Evolutionary conservation across 2,113 vertebrate genomes (phyloP).

Genomic region (Nannospalax galili): DNA sequence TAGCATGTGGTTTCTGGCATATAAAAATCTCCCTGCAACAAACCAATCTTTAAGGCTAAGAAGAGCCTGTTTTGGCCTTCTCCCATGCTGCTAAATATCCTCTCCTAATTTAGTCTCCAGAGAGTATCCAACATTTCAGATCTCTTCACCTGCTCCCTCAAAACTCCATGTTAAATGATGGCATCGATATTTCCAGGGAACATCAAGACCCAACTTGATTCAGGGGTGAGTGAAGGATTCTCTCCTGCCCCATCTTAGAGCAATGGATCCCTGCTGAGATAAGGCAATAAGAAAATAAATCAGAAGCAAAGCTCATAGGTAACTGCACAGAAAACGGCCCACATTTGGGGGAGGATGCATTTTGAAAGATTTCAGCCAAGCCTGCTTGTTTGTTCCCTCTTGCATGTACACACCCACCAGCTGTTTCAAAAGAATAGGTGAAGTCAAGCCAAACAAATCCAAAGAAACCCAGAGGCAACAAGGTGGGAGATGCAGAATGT

Average conservation of each 20-base stretch:
- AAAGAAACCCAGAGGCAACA: background rate
- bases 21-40: slow-evolving; percentile 80
- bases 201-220: background rate
- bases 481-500: background rate
- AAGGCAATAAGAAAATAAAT: slow-evolving; percentile 31
- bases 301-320: background rate
- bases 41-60: slow-evolving; percentile 78
- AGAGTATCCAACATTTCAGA: slow-evolving; percentile 72
- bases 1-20: slow-evolving; percentile 83
- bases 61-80: slow-evolving; percentile 70
- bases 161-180: background rate
- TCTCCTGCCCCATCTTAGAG: background rate
- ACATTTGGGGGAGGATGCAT: background rate
- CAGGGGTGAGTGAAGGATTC: background rate
- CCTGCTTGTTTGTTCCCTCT: slow-evolving; percentile 43
- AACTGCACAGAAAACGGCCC: background rate
- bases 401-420: slow-evolving; percentile 1
- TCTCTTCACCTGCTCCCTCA: background rate
- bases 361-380: slow-evolving; percentile 39
- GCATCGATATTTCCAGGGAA: background rate
- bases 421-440: slow-evolving; percentile 2
- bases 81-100: slow-evolving; percentile 79
- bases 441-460: background rate
- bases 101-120: slow-evolving; percentile 71
- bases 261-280: background rate